phyloP scores from a whole-genome alignment of 2,888 invertebrate species.

The Latheticus oryzae region DNA sequence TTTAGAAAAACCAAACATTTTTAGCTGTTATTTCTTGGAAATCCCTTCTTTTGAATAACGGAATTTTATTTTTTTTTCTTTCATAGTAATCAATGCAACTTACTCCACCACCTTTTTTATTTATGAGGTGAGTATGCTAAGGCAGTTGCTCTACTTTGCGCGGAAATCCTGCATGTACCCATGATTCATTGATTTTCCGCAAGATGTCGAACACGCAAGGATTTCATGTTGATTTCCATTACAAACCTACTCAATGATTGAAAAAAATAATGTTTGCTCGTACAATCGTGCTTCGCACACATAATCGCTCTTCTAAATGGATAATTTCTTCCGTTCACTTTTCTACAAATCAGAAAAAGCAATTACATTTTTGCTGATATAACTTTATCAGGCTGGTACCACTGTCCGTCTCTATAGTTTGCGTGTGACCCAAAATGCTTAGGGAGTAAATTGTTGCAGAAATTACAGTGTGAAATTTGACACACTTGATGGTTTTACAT shows the following conservation, averaged over 20 bases:
- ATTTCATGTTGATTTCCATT: conserved; percentile 37
- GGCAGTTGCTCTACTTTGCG: conserved; percentile 13
- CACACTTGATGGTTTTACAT: conserved; percentile 35
- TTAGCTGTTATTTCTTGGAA: too few species aligned
- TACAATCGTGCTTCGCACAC: conserved; percentile 2
- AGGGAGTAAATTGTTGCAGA: conserved; percentile 20
- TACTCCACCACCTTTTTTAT: too few species aligned
- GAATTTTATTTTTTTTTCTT: too few species aligned
- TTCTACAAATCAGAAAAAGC: conserved; percentile 2
- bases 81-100: too few species aligned
- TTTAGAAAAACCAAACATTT: too few species aligned
- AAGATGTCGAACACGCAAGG: conserved; percentile 39
- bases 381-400: conserved; percentile 8
- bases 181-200: conserved; percentile 43
- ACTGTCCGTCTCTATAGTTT: conserved; percentile 15
- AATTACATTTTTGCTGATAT: not conserved
- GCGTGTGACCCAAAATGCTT: conserved; percentile 21
- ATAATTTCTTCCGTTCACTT: conserved; percentile 10
- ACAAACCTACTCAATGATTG: conserved; percentile 12
- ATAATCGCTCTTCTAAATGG: conserved; percentile 17
- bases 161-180: conserved; percentile 32
- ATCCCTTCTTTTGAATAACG: too few species aligned
- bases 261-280: conserved; percentile 18
- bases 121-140: conserved; percentile 17
- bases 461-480: conserved; percentile 20